Base-by-base conservation (phyloP, 2,113 vertebrate species). In the Xenotilapia caudafasciata region DNA sequence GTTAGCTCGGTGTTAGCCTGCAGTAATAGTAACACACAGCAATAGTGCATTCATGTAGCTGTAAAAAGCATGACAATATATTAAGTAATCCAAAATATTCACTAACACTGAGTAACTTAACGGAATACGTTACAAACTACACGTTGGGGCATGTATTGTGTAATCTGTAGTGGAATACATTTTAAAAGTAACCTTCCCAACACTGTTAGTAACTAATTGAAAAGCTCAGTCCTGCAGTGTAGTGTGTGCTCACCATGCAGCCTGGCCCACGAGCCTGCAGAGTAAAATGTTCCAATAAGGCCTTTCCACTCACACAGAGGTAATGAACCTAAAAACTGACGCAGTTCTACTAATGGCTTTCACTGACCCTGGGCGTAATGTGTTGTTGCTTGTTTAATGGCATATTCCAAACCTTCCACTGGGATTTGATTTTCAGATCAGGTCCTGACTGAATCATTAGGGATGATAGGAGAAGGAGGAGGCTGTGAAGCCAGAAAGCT, bases 321-420 rank as follows among this genome's bases (percentile, higher is more conserved):
- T 96, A 96, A 96, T 94, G 93, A 95, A 94, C 93, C 93, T 80
- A 75, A 92, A 94, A 95, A 94, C 93, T 65, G 86, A 93, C 92
- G 87, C 93, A 95, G 90, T 95, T 94, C 91, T 62, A 23, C 86
- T 93, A 94, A 96, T 95, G 91, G 90, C 89, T 92, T 92, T 84
- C 88, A 93, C 85, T 94, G 92, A 95, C 93, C 94, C 90, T 85
- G 90, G 90, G 90, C 91, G 80, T 89, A 93, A 93, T 91, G 88
- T 88, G 92, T 83, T 87, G 81, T 86, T 87, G 85, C 83, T 95
- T 94, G 93, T 93, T 94, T 93, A 93, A 94, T 88, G 60, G 70
- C 86, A 91, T 91, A 92, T 91, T 91, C 91, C 83, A 88, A 94
- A 89, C 87, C 87, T 87, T 81, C 80, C 80, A 79, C 38, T 26